A percentile compares a stretch with the other conserved stretches of the same genome.
Evolutionary conservation across 2,797 vertebrate species (phyloP).

Genomic region (Peromyscus melanophrys): DNA sequence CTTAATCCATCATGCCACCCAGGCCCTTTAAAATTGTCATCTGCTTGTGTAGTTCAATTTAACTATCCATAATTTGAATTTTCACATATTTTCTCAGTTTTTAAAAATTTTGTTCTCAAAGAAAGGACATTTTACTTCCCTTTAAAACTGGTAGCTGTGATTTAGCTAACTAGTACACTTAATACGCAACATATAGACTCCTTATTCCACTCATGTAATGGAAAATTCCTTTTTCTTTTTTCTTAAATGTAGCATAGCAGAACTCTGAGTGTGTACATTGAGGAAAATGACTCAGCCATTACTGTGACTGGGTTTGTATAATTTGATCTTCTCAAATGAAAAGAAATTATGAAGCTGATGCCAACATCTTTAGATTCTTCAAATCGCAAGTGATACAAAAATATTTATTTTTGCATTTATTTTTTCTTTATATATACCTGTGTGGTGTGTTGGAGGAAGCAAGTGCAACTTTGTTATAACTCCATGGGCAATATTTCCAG

Average conservation of each 20-base stretch:
- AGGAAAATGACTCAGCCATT: slow-evolving; percentile 59
- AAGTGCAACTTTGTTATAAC: neutral
- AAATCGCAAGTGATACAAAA: neutral
- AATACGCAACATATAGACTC: neutral
- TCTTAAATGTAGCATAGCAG: neutral
- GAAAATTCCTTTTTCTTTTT: neutral
- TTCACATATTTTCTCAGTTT: neutral
- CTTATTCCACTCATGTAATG: neutral
- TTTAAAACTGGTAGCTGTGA: neutral
- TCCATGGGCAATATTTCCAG: slow-evolving; percentile 31
- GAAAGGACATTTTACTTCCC: neutral
- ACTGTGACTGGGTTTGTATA: slow-evolving; percentile 12
- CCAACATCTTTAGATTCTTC: slow-evolving; percentile 39
- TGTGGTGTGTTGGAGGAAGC: neutral
- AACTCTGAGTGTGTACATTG: neutral
- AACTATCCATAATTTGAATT: neutral
- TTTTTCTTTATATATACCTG: neutral
- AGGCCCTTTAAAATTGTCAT: neutral
- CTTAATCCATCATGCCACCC: neutral
- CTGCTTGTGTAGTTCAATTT: neutral
- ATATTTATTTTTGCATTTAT: slow-evolving; percentile 27
- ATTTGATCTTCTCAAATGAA: slow-evolving; percentile 56
- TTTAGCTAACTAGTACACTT: neutral
- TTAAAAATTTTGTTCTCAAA: neutral
- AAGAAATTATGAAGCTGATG: slow-evolving; percentile 36